Conservation (phyloP, 2,797 vertebrate species). For the Enteromius mattozi region DNA sequence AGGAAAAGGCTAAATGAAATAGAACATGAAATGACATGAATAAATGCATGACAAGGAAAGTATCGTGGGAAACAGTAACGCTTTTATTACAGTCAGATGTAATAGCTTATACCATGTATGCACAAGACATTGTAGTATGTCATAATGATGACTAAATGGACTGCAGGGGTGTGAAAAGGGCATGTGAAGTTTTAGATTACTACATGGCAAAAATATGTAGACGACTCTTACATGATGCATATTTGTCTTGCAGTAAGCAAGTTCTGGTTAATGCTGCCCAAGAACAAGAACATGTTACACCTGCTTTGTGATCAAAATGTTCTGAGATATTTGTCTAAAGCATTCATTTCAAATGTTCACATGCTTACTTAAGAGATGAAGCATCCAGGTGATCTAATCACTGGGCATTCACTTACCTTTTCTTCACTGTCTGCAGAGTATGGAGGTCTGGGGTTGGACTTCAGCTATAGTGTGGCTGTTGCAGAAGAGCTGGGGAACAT, state of each 20-base stretch:
- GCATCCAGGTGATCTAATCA: constrained; percentile 18
- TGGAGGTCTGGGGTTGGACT: constrained; percentile 88
- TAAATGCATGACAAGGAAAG: constrained; percentile 18
- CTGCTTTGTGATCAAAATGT: background rate
- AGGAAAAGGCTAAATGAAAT: background rate
- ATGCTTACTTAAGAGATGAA: background rate
- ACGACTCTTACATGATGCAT: background rate
- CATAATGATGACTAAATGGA: background rate
- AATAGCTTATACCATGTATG: background rate
- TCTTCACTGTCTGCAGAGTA: constrained; percentile 77
- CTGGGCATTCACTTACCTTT: background rate
- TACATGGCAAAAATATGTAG: background rate
- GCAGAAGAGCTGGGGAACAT: constrained; percentile 87
- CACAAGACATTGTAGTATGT: background rate
- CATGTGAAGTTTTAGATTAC: constrained; percentile 7
- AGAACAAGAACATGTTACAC: background rate
- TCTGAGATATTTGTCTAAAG: background rate
- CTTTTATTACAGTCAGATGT: background rate
- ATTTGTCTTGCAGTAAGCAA: background rate
- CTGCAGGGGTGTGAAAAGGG: constrained; percentile 9
- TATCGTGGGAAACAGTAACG: background rate
- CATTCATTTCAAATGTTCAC: background rate
- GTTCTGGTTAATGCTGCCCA: background rate
- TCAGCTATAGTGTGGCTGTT: constrained; percentile 86
- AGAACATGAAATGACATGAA: constrained; percentile 11